These are phyloP conservation scores for Rhincodon typus DNA, from an alignment of 2,797 vertebrate genomes.

Conservation along the genomic window DNA sequence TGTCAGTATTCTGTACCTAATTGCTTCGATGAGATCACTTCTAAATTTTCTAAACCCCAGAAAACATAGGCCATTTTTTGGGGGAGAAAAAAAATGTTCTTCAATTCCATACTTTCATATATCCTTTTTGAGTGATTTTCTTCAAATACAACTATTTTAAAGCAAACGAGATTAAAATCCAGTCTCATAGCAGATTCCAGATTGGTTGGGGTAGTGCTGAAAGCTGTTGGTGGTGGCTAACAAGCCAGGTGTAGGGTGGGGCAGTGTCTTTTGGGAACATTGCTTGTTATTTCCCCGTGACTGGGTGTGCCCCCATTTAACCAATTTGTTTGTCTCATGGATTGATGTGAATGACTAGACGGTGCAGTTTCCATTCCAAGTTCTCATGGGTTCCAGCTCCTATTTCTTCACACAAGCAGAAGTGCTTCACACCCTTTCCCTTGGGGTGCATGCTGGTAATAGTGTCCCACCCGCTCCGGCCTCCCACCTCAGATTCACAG, in stretches of 20 bases:
- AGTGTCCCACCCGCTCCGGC: no score
- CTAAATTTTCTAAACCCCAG: background rate
- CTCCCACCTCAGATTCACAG: no score
- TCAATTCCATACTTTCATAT: background rate
- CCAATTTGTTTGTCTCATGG: background rate
- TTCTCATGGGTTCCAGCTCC: background rate
- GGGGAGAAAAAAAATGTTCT: background rate
- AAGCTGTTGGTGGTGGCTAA: background rate
- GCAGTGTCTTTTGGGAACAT: background rate
- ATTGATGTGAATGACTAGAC: background rate
- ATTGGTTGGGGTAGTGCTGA: background rate
- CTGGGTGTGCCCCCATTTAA: background rate
- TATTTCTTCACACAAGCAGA: background rate
- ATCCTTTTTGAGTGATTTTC: background rate
- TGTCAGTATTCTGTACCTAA: background rate
- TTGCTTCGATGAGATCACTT: background rate
- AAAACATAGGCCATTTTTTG: background rate
- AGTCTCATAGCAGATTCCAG: background rate
- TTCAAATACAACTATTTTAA: background rate
- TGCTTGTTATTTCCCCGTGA: background rate
- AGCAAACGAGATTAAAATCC: background rate
- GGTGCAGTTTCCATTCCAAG: background rate
- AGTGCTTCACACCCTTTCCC: background rate
- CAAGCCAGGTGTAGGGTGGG: no score
- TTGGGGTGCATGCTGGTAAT: background rate